Evolutionary conservation across 2,888 invertebrate species (phyloP), one percentile per base, ranked within the genome.

Genomic region (Mesorhabditis sp.): DNA sequence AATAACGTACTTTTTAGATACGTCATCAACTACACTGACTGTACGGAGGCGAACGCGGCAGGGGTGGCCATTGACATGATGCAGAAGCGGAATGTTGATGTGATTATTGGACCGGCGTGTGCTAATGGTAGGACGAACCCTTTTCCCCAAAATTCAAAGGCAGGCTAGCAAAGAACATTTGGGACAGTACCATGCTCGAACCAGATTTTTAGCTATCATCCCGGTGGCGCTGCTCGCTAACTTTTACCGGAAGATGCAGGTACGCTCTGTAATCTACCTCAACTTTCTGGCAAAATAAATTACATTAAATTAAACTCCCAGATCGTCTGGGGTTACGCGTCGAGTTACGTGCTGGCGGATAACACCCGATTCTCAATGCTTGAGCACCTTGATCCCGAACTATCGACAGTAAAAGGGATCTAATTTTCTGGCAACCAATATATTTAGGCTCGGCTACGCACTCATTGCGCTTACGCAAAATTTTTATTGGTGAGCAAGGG

Each of bases 31-130:
- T 76, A 68, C 68, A 76, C 76, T 1, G 74, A 75, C 62, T 76
- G 76, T 45, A 73, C 74, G 41, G 64, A 66, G 3, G 67, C 72
- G 2, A 41, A 7, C 4, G 70, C 75, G 4, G 74, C 70, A 13
- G 45, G 61, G 7, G 71, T 70, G 1, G 76, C 72, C 1, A 41
- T 76, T 0, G 69, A 80, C 58, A 73, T 83, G 67, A 73, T 82
- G 58, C 70, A 69, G 6, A 67, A 76, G 7, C 45, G 74, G 10
- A 69, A 73, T 28, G 76, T 79, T 3, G 81, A 82, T 65, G 74
- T 77, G 4, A 58, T 82, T 4, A 75, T 82, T 50, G 80, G 77
- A 28, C 75, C 82, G 0, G 76, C 82, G 1, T 82, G 82, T 67
- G 66, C 73, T 2, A 50, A 70, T 62, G 72, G 74, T 75, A 66